phyloP scores from a whole-genome alignment of 2,113 vertebrate genomes.

The Setophaga coronata region DNA sequence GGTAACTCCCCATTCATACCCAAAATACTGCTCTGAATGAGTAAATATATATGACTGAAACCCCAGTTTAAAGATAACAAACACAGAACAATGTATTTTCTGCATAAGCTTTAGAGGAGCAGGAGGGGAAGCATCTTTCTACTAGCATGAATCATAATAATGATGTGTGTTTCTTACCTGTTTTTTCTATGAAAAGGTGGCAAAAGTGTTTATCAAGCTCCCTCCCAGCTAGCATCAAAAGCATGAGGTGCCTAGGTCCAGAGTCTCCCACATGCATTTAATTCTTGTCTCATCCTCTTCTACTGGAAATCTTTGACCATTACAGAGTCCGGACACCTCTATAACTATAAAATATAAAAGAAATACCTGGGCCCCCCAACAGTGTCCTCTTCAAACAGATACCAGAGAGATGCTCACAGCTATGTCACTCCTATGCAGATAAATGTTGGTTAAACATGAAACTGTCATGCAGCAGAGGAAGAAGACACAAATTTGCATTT shows the following conservation, averaged over 20 bases:
- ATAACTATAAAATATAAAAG: constrained; percentile 74
- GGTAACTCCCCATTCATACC: not conserved
- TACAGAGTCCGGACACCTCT: constrained; percentile 63
- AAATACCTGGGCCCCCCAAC: constrained; percentile 70
- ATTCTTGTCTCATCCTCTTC: constrained; percentile 66
- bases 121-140: not conserved
- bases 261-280: constrained; percentile 58
- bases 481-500: not conserved
- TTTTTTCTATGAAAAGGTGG: constrained; percentile 37
- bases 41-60: not conserved
- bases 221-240: constrained; percentile 65
- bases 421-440: constrained; percentile 54
- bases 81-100: not conserved
- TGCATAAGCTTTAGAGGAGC: not conserved
- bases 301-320: constrained; percentile 63
- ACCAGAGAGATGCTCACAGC: constrained; percentile 45
- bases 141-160: not conserved
- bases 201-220: constrained; percentile 54
- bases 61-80: not conserved
- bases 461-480: constrained; percentile 1
- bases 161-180: constrained; percentile 55
- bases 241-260: constrained; percentile 61
- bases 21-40: not conserved
- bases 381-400: constrained; percentile 65
- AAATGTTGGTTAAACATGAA: constrained; percentile 51